Base-by-base conservation (phyloP, 2,797 vertebrate genomes). In the Peromyscus attwateri region DNA sequence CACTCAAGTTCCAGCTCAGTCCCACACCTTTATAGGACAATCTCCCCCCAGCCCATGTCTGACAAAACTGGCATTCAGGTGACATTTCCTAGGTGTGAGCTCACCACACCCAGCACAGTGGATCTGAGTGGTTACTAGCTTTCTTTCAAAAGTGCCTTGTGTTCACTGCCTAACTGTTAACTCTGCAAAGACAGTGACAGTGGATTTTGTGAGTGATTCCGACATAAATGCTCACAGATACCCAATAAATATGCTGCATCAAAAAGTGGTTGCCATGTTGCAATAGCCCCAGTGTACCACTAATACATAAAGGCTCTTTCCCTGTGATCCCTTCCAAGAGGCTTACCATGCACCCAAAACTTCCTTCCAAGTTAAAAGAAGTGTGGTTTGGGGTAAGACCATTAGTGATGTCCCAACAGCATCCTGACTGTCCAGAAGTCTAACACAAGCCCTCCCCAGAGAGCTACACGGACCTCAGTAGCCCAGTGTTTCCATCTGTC, bases 371-470 rank as follows among this genome's bases (percentile, higher is more conserved):
- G 37, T 62, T 75, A 52, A 80, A 83, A 52, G 57, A 93, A 88
- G 84, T 10, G 25, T 25, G 52, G 52, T 52, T 52, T 52, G 52
- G 52, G 52, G 52, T 52, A 52, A 52, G 52, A 52, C 27, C 31
- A 3, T 55, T 46, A 57, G 6, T 76, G 92, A 27, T 46, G n/a
- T 34, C 68, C 81, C 40, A 75, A 23, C 29, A 12, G 52, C 40
- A 34, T 76, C 89, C 64, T 71, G 76, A 62, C 57, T 73, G 37
- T 70, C 57, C 89, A 71, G 34, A 60, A 66, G 87, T 68, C 85
- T 64, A 40, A 75, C 64, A 1, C 79, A 89, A 82, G 62, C 82
- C 49, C 46, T 97, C 95, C 55, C 75, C 70, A 95, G 89, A 79
- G 82, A 89, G 49, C 34, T 49, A 34, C 68, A 17, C 27, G 0